A percentile compares a stretch with the other conserved stretches of the same genome.
phyloP scores from a whole-genome alignment of 2,888 invertebrate genomes.

The Proisotoma minuta region DNA sequence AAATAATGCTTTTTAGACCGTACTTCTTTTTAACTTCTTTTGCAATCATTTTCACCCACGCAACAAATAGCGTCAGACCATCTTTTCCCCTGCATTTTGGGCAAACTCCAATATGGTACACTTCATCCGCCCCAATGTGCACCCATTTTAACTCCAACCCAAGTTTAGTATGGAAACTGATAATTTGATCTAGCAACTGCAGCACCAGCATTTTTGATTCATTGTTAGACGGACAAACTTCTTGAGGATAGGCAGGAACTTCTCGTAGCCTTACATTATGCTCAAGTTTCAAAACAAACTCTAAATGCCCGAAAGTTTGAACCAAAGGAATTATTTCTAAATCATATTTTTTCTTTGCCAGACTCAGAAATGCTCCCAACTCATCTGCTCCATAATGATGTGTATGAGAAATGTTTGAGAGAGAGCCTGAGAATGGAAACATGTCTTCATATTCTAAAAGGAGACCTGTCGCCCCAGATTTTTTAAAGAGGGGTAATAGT shows the following conservation, averaged over 20 bases:
- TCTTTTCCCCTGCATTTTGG: no score
- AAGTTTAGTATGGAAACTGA: no score
- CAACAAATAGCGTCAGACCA: no score
- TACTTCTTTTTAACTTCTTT: conserved; percentile 59
- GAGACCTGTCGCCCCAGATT: conserved; percentile 54
- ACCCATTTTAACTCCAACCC: no score
- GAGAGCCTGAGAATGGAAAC: conserved; percentile 55
- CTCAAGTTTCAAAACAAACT: conserved; percentile 54
- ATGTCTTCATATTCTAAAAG: conserved; percentile 63
- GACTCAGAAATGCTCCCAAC: conserved; percentile 48
- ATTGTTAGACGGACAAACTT: conserved; percentile 54
- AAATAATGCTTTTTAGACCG: conserved; percentile 60
- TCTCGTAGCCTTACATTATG: conserved; percentile 53
- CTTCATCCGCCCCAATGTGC: conserved; percentile 83
- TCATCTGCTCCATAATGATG: conserved; percentile 23
- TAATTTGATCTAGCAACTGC: conserved; percentile 50
- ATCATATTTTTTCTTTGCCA: conserved; percentile 48
- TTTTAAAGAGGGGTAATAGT: conserved; percentile 48
- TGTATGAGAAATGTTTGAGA: not conserved
- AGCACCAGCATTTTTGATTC: conserved; percentile 49
- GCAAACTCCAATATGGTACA: conserved; percentile 66
- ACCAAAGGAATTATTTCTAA: conserved; percentile 55
- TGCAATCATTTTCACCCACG: conserved; percentile 60
- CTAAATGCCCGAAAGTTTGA: conserved; percentile 57
- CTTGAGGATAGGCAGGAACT: conserved; percentile 51